phyloP scores from a whole-genome alignment of 2,888 invertebrate genomes.

The Trissolcus japonicus region DNA sequence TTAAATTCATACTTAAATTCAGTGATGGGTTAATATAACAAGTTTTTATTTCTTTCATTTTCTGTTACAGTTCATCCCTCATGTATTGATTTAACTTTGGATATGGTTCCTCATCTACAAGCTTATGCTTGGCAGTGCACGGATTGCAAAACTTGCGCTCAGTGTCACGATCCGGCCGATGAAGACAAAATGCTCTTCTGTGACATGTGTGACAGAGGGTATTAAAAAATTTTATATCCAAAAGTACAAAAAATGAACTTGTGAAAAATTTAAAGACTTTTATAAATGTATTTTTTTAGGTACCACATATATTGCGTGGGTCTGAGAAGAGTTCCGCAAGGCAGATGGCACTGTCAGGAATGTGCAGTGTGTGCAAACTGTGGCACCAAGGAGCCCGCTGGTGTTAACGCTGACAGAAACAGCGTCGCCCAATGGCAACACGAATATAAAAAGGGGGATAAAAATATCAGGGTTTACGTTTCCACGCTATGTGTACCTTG shows the following conservation, averaged over 20 bases:
- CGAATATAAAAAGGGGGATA: slow-evolving; percentile 78
- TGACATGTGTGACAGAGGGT: slow-evolving; percentile 94
- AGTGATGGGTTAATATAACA: too few relatives aligned
- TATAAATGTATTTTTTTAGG: slow-evolving; percentile 65
- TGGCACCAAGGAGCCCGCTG: slow-evolving; percentile 77
- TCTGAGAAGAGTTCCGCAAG: slow-evolving; percentile 86
- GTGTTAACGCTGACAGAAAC: slow-evolving; percentile 73
- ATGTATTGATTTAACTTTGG: slow-evolving; percentile 89
- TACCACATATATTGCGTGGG: slow-evolving; percentile 96
- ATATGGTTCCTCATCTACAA: slow-evolving; percentile 89
- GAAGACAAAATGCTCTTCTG: slow-evolving; percentile 96
- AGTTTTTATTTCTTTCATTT: not conserved
- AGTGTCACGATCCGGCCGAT: slow-evolving; percentile 88
- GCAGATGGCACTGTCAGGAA: slow-evolving; percentile 92
- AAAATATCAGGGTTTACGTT: slow-evolving; percentile 76
- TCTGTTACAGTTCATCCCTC: slow-evolving; percentile 85
- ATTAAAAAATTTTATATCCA: slow-evolving; percentile 1
- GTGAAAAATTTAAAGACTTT: slow-evolving; percentile 4
- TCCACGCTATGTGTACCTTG: slow-evolving; percentile 83
- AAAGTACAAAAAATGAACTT: slow-evolving; percentile 1
- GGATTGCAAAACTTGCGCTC: slow-evolving; percentile 93
- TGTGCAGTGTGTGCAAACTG: slow-evolving; percentile 83
- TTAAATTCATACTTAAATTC: too few relatives aligned
- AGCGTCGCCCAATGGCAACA: slow-evolving; percentile 77
- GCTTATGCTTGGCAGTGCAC: slow-evolving; percentile 95